Evolutionary conservation across 2,888 invertebrate species (phyloP).

Genomic region (Argyresthia goedartella): DNA sequence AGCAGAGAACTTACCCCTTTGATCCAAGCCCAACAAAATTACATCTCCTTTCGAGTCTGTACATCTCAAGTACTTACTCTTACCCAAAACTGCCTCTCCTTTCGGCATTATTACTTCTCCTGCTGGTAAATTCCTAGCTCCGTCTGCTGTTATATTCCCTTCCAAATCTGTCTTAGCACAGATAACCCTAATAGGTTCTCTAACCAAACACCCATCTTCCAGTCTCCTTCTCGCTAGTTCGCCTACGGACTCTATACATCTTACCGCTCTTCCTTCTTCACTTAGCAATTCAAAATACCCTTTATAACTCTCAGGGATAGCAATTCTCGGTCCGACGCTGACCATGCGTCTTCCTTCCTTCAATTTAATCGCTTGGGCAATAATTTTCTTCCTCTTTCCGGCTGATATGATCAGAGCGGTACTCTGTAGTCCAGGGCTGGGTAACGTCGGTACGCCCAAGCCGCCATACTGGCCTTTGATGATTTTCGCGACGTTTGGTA

Average conservation of each 20-base stretch:
- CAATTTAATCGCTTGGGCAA: constrained; percentile 90
- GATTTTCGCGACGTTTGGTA: constrained; percentile 91
- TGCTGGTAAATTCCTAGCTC: constrained; percentile 81
- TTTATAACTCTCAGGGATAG: constrained; percentile 90
- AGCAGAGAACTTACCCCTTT: constrained; percentile 92
- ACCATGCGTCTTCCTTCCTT: constrained; percentile 89
- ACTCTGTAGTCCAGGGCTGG: constrained; percentile 88
- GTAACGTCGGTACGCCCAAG: constrained; percentile 89
- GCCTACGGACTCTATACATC: constrained; percentile 89
- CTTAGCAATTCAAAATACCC: constrained; percentile 95
- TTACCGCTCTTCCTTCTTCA: constrained; percentile 92
- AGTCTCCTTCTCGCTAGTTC: constrained; percentile 84
- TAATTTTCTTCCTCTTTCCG: constrained; percentile 87
- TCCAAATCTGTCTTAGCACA: constrained; percentile 73
- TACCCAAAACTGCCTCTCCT: constrained; percentile 77
- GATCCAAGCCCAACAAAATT: constrained; percentile 86
- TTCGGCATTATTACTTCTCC: constrained; percentile 87
- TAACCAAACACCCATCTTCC: constrained; percentile 82
- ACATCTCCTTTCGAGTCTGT: constrained; percentile 87
- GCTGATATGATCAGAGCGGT: constrained; percentile 89
- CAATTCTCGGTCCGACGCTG: constrained; percentile 84
- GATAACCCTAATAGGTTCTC: constrained; percentile 82
- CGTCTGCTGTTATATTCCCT: constrained; percentile 75
- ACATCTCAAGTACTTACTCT: constrained; percentile 88
- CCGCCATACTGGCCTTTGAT: constrained; percentile 95